These are phyloP conservation scores for Crotalus viridis DNA, from an alignment of 2,113 vertebrate species.

Conservation along the genomic window DNA sequence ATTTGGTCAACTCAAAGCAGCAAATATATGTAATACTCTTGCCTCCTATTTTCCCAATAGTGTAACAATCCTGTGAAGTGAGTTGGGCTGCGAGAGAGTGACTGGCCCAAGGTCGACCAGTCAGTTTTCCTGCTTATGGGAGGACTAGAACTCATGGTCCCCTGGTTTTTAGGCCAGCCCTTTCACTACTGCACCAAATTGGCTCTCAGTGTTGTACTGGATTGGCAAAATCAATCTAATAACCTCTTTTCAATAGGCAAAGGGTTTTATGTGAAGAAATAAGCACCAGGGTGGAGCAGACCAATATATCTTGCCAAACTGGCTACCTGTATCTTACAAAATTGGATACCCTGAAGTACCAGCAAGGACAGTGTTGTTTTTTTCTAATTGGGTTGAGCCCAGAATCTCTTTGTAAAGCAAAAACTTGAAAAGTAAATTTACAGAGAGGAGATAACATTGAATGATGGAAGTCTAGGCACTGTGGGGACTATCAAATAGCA, in stretches of 20 bases:
- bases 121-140: background rate
- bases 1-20: too few relatives aligned
- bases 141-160: background rate
- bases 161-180: background rate
- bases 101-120: too few relatives aligned
- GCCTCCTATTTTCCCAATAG: too few relatives aligned
- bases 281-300: background rate
- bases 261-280: background rate
- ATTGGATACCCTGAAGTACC: background rate
- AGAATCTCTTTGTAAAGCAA: background rate
- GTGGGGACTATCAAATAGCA: background rate
- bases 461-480: background rate
- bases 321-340: background rate
- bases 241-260: background rate
- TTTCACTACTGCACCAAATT: background rate
- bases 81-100: too few relatives aligned
- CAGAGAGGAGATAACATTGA: background rate
- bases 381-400: background rate
- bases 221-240: background rate
- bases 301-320: background rate
- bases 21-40: too few relatives aligned
- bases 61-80: too few relatives aligned
- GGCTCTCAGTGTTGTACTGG: background rate
- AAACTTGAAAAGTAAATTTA: background rate
- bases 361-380: background rate